Base-by-base conservation (phyloP, 35 echinoderm and acorn worm genomes). In the Apostichopus californicus region DNA sequence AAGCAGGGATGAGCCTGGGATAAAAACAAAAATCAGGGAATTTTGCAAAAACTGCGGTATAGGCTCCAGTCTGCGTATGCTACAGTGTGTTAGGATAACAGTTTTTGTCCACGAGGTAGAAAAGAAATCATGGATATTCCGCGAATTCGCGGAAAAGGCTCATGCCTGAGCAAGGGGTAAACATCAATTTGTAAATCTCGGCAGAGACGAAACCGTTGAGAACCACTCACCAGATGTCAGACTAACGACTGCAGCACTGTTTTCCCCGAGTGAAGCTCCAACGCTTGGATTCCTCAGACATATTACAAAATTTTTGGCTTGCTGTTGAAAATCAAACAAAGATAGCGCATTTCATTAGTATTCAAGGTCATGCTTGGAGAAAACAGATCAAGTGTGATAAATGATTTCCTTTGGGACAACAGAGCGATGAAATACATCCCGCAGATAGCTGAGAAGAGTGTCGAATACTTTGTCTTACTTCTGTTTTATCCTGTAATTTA, bases 291-390 rank as follows among this genome's bases (percentile, higher is more conserved):
- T 98, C n/a, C 95, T 64, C 79, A 98, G 21, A 34, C 78, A 92
- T 15, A 98, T 96, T 52, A 98, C 97, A 93, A 98, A 98, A 92
- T 98, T 98, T 88, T 93, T 98, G 25, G 87, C 91, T 54, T 80
- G 79, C 97, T 98, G 77, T 13, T 93, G 18, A 66, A 77, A 90
- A n/a, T 22, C 26, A 75, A 52, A 86, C 15, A 87, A 68, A 68
- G 64, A 68, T 14, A 68, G 64, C 64, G 18, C 11, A 68, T 14
- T 68, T 68, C 64, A 68, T 68, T 54, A 80, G 22, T 80, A 54
- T 24, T 80, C 78, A 80, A 54, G 78, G 22, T 28, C 78, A 80
- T 80, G 78, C 21, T 28, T 17, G 78, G 10, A 80, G 11, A 54
- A 54, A 18, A 80, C 78, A 80, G 52, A 80, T 68, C 64, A 68